phyloP scores from a whole-genome alignment of 2,113 vertebrate species.

The Condylura cristata region DNA sequence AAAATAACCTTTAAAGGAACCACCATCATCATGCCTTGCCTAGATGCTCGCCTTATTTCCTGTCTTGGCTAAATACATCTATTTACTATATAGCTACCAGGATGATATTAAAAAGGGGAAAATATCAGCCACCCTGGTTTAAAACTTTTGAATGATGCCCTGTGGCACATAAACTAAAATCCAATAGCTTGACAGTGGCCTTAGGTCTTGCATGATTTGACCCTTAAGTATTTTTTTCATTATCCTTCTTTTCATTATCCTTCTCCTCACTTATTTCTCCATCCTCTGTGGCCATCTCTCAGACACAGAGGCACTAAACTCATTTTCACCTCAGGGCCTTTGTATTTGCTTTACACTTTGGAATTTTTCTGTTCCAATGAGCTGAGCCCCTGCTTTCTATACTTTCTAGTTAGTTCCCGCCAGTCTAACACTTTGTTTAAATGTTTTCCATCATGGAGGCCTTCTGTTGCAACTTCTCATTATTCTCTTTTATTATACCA shows the following conservation, averaged over 20 bases:
- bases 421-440: background rate
- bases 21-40: background rate
- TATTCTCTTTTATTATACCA: background rate
- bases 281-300: background rate
- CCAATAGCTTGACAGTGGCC: background rate
- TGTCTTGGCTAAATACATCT: background rate
- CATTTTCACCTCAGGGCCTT: background rate
- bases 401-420: background rate
- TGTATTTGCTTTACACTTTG: background rate
- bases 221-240: constrained; percentile 4
- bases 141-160: background rate
- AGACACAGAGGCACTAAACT: background rate
- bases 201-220: background rate
- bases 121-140: background rate
- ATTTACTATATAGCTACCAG: background rate
- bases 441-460: background rate
- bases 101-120: background rate
- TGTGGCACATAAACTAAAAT: background rate
- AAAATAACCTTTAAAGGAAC: background rate
- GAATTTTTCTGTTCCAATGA: too few relatives aligned
- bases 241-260: background rate
- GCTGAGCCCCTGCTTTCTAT: too few relatives aligned
- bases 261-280: background rate
- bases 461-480: background rate
- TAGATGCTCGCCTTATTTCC: background rate